Evolutionary conservation across 2,113 vertebrate species (phyloP).

Genomic region (Eidolon helvum): DNA sequence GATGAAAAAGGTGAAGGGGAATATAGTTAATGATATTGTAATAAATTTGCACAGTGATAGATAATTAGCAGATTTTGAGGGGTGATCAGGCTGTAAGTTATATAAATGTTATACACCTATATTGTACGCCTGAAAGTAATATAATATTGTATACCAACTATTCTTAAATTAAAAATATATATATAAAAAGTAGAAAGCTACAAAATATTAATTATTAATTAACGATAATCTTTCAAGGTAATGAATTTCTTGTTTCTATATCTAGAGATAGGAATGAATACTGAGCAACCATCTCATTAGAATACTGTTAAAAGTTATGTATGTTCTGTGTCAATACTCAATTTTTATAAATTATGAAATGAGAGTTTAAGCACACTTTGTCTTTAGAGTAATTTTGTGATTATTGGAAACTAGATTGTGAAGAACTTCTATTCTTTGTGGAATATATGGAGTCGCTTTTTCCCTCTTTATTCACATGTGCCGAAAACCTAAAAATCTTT

Average conservation of each 20-base stretch:
- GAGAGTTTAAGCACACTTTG: neutral
- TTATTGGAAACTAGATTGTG: neutral
- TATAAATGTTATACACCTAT: no score
- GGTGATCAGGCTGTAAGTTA: no score
- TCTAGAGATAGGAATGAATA: neutral
- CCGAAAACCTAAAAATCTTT: conserved; percentile 5
- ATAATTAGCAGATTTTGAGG: no score
- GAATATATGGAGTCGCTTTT: neutral
- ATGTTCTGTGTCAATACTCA: neutral
- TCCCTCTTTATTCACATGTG: neutral
- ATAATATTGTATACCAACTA: no score
- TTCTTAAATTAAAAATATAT: no score
- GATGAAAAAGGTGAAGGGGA: no score
- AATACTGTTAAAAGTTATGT: neutral
- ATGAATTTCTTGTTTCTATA: neutral
- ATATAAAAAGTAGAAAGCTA: no score
- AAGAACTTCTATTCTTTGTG: neutral
- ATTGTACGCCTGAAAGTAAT: no score
- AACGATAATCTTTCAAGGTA: neutral
- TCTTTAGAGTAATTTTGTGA: neutral
- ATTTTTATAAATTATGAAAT: neutral
- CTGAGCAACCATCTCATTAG: neutral
- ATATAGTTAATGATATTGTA: no score
- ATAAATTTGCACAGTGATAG: no score
- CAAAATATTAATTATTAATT: neutral